These are phyloP conservation scores for Autographa gamma DNA, from an alignment of 2,888 invertebrate species.

Conservation along the genomic window DNA sequence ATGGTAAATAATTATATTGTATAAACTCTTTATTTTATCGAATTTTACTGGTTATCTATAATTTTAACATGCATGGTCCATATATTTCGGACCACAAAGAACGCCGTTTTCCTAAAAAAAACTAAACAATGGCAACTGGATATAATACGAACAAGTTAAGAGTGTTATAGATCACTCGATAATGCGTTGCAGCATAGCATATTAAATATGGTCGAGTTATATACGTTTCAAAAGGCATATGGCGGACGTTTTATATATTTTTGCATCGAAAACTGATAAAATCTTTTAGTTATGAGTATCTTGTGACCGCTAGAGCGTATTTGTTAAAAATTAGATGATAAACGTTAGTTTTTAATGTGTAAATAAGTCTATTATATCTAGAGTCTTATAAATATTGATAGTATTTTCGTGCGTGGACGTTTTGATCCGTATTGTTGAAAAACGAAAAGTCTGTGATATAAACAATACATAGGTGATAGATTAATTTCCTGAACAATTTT, in stretches of 20 bases:
- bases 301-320: constrained; percentile 88
- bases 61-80: constrained; percentile 15
- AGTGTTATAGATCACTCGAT: constrained; percentile 37
- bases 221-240: constrained; percentile 89
- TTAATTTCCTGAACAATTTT: constrained; percentile 87
- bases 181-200: constrained; percentile 33
- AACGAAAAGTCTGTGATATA: constrained; percentile 91
- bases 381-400: constrained; percentile 87
- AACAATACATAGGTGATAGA: constrained; percentile 88
- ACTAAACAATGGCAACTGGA: constrained; percentile 81
- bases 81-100: constrained; percentile 61
- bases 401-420: constrained; percentile 89
- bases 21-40: constrained; percentile 21
- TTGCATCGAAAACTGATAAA: constrained; percentile 89
- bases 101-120: constrained; percentile 75
- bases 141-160: constrained; percentile 73
- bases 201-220: constrained; percentile 68
- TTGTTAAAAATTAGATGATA: constrained; percentile 87
- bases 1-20: background rate
- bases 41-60: constrained; percentile 18
- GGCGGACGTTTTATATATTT: constrained; percentile 90
- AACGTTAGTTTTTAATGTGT: constrained; percentile 88
- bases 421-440: constrained; percentile 89
- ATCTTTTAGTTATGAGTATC: constrained; percentile 89
- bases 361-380: constrained; percentile 88